Evolutionary conservation across 2,113 vertebrate species (phyloP), one percentile per base, ranked within the genome.

Genomic region (Sisor rabdophorus): DNA sequence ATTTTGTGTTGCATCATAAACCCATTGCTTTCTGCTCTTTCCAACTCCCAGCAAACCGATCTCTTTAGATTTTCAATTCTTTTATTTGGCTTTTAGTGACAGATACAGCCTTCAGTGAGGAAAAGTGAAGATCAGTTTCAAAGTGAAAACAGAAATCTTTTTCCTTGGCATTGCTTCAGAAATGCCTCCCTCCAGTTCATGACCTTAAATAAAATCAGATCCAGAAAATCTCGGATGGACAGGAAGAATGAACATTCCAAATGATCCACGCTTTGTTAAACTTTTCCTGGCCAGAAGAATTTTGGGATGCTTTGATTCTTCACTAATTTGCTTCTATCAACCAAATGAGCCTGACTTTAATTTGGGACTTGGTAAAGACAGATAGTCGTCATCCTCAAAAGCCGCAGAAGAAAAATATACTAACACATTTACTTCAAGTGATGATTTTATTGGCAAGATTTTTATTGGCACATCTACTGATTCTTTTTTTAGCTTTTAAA

Each of bases 241-340:
- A 70, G 48, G 76, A 77, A 4, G 44, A 71, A 78, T 71, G 24
- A 77, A 60, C 44, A 30, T 70, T 77, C 75, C 76, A 24, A 71
- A 71, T 52, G 58, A 71, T 78, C 67, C 68, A 54, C n/a, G 68
- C 53, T 63, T 56, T 44, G 63, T 54, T 63, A 68, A 71, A 52
- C 67, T 55, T 68, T 60, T 70, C 67, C 55, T 71, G 56, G 76
- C 47, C 55, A 77, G 56, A 47, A 28, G 54, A 77, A 71, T 73
- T 40, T 40, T 20, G 26, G 26, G 76, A 71, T 61, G 56, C 76
- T 61, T 77, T 61, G 56, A 59, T 60, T 65, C 65, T 52, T 58
- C 61, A 71, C 2, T 32, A 24, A 22, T 53, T n/a, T 28, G 44
- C 28, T 47, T 71, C 48, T 9, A 63, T 71, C 56, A 54, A 71